Percentiles rank a stretch among this genome's conserved stretches.
phyloP scores from a whole-genome alignment of 2,797 vertebrate species.

The Chelon auratus region DNA sequence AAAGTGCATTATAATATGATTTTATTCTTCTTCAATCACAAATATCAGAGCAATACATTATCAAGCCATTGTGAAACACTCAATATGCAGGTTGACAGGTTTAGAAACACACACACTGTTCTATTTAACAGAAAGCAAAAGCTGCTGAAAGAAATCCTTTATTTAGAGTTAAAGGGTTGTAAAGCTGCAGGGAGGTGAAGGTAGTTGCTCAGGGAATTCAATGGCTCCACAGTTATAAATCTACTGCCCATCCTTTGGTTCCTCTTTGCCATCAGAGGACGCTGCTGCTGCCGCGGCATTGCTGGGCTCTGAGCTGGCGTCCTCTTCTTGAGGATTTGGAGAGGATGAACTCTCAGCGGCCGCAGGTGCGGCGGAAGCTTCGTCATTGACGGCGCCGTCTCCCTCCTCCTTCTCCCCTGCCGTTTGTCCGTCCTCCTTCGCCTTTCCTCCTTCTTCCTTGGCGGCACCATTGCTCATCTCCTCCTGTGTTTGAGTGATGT shows the following conservation, averaged over 20 bases:
- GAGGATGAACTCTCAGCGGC: conserved; percentile 24
- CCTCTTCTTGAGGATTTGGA: conserved; percentile 29
- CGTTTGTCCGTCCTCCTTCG: background rate
- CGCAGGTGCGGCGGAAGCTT: conserved; percentile 1
- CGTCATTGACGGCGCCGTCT: background rate
- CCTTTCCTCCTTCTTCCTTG: conserved; percentile 33
- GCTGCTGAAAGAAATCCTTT: conserved; percentile 1
- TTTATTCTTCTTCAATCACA: background rate
- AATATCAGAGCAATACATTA: conserved; percentile 5
- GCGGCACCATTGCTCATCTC: conserved; percentile 3
- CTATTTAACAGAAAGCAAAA: conserved; percentile 8
- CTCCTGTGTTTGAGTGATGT: conserved; percentile 32
- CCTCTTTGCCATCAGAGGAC: conserved; percentile 23
- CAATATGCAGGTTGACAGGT: conserved; percentile 4
- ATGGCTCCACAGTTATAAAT: background rate
- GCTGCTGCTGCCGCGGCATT: background rate
- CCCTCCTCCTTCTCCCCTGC: conserved; percentile 35
- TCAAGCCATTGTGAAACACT: background rate
- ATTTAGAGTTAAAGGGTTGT: background rate
- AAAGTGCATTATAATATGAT: background rate
- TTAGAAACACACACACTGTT: background rate
- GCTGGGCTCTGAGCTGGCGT: background rate
- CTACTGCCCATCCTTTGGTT: conserved; percentile 41
- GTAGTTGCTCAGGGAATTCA: conserved; percentile 28
- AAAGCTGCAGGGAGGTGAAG: conserved; percentile 10